Base-by-base conservation (phyloP, 2,113 vertebrate species). In the Struthidea cinerea region DNA sequence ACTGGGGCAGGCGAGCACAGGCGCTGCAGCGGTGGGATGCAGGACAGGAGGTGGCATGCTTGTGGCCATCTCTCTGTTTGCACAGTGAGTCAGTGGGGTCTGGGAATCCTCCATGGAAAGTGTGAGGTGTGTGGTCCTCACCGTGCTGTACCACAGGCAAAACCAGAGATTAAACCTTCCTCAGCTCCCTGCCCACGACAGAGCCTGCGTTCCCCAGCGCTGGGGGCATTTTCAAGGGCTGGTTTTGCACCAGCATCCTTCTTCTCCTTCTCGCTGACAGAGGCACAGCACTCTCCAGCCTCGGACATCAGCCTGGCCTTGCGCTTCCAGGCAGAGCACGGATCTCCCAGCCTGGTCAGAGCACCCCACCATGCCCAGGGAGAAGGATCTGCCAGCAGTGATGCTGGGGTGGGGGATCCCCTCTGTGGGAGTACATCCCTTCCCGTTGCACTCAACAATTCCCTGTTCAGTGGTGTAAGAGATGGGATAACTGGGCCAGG, bases 141-240 rank as follows among this genome's bases (percentile, higher is more conserved):
- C 7, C 42, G 39, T 19, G 65, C 90, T 42, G 32, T 46, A 55
- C 46, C 42, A 49, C 50, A 26, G 69, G 42, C 37, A 41, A 39
- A 93, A 37, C 1, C 17, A 60, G 28, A 6, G 16, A 74, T 22
- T 16, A 50, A 79, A 53, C 14, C 53, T 44, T 53, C 13, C 80
- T n/a, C 39, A 35, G 77, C 20, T 33, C 59, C 41, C 49, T 53
- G 53, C 19, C 39, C 0, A 0, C 28, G 18, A 42, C 30, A 59
- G 5, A 56, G 28, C 12, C 60, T 0, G 1, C 50, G 75, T 64
- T 85, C 26, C 73, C 37, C 9, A 1, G 28, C 0, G 1, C 16
- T 46, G 1, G 39, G 44, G 3, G 9, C 33, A 35, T 14, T 77
- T 59, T 13, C 44, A 46, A 20, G 61, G 47, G 47, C 41, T 37